Percentiles rank a stretch among this genome's conserved stretches.
Evolutionary conservation across 2,888 invertebrate species (phyloP).

Genomic region (Patella caerulea): DNA sequence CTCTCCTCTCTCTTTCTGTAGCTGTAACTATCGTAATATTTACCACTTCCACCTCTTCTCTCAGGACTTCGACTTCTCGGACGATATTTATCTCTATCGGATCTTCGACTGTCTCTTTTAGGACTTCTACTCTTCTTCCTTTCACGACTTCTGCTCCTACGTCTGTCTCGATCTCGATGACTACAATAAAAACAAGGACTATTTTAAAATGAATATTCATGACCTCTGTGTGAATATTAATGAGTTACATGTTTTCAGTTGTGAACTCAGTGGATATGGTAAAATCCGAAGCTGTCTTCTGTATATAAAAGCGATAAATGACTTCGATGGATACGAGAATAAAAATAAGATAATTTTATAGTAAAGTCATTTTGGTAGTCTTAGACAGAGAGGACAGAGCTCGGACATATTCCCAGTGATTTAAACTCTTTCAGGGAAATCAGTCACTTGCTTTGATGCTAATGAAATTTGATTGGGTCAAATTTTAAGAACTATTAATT

Average conservation of each 20-base stretch:
- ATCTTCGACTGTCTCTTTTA: slow-evolving; percentile 45
- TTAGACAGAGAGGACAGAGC: too few species aligned
- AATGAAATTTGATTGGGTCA: too few species aligned
- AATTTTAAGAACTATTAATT: too few species aligned
- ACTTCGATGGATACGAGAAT: too few species aligned
- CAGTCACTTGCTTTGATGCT: too few species aligned
- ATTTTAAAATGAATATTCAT: background rate
- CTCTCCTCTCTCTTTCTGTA: slow-evolving; percentile 46
- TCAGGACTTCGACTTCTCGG: slow-evolving; percentile 26
- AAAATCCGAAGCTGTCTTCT: too few species aligned
- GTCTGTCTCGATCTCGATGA: slow-evolving; percentile 26
- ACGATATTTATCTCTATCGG: slow-evolving; percentile 14
- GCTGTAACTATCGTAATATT: slow-evolving; percentile 38
- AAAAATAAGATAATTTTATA: too few species aligned
- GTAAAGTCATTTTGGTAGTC: too few species aligned
- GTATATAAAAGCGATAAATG: too few species aligned
- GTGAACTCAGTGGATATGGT: slow-evolving; percentile 26
- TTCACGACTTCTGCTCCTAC: slow-evolving; percentile 20
- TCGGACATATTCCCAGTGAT: too few species aligned
- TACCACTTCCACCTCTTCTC: slow-evolving; percentile 28
- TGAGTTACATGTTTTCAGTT: slow-evolving; percentile 34
- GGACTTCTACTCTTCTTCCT: slow-evolving; percentile 38
- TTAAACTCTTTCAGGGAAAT: too few species aligned
- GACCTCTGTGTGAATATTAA: background rate
- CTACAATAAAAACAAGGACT: slow-evolving; percentile 9